Conservation (phyloP, 2,888 invertebrate species). For the Phortica okadai region DNA sequence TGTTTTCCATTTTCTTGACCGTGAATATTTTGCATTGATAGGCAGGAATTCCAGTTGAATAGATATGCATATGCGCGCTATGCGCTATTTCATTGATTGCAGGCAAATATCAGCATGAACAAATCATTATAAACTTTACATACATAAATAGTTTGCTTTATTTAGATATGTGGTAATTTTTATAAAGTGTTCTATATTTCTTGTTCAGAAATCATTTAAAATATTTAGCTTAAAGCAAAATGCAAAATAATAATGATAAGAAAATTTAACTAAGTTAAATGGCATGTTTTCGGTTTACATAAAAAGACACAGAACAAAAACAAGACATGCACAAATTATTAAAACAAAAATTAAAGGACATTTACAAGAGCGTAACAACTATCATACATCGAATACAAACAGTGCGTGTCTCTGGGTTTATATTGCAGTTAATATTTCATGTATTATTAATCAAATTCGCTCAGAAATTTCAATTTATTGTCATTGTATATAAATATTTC, state of each 20-base stretch:
- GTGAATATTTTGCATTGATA: no score
- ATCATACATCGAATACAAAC: not conserved
- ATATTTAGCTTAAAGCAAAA: constrained; percentile 16
- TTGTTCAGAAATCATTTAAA: not conserved
- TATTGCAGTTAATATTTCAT: not conserved
- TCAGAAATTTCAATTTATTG: constrained; percentile 53
- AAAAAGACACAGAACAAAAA: not conserved
- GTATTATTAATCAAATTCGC: constrained; percentile 18
- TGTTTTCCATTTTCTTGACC: no score
- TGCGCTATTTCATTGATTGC: not conserved
- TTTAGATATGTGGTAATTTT: not conserved
- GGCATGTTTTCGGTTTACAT: constrained; percentile 2
- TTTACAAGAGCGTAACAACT: not conserved
- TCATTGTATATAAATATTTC: constrained; percentile 51
- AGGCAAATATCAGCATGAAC: not conserved
- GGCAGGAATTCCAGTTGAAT: no score
- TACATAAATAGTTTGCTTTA: constrained; percentile 13
- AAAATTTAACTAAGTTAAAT: constrained; percentile 25
- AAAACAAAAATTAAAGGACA: constrained; percentile 18
- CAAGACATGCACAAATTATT: not conserved
- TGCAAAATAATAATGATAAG: constrained; percentile 21
- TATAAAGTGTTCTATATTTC: not conserved
- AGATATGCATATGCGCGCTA: no score
- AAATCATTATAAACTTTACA: not conserved
- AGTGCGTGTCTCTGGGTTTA: not conserved